Evolutionary conservation across 2,113 vertebrate genomes (phyloP), one percentile per base, ranked within the genome.

Genomic region (human): DNA sequence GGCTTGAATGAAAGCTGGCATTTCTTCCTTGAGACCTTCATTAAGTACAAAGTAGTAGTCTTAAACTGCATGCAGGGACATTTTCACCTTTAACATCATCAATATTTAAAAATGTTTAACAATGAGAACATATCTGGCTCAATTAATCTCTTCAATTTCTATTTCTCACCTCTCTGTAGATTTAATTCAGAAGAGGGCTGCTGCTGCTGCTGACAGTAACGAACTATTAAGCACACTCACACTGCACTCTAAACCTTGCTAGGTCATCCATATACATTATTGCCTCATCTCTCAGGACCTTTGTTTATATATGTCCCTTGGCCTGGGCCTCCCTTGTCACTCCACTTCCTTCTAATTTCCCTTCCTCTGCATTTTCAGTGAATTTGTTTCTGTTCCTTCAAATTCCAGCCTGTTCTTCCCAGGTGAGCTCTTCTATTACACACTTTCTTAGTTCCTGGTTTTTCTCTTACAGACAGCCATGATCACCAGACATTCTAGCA

Each of bases 1-100:
- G n/a, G 43, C 80, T 66, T 52, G 64, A 75, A 50, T 3, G 48
- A 68, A 72, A 81, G 90, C 64, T 52, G 22, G 3, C 0, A 3
- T 11, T 86, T 88, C 40, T 70, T 80, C 43, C 43, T 32, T 35
- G 6, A 97, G 84, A 68, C 14, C 57, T 55, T 52, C 72, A 50
- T 48, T 32, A 81, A 92, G 52, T 70, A 90, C 30, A 40, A 40
- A 84, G 22, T 5, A 8, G 55, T 40, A 3, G 13, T 57, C 50
- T 81, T 78, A 40, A 83, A 6, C n/a, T 16, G 52, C 38, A 6
- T 2, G 6, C 27, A 13, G 50, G 57, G 40, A n/a, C 1, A 5
- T 38, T 85, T 90, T 73, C 14, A 79, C 9, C 43, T 85, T 73
- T 66, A 52, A 52, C 61, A 73, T 70, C 40, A 43, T 64, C 10